Base-by-base conservation (phyloP, 1,140 invertebrate species). In the Parapsyche elsis region DNA sequence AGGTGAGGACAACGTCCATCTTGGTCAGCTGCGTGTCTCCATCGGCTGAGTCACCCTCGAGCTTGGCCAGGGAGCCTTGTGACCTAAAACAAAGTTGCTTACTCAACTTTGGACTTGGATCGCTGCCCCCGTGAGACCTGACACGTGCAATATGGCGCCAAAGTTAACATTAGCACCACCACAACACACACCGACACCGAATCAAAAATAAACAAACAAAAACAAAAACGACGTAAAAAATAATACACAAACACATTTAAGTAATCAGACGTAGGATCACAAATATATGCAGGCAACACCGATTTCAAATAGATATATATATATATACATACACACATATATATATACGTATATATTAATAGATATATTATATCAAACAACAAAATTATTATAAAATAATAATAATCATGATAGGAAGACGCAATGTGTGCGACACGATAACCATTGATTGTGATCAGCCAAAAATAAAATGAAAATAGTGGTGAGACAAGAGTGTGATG, bases 1-100 rank as follows among this genome's bases (percentile, higher is more conserved):
- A 99, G 61, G 95, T 97, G 81, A 99, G 92, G 73, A 98, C 97
- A 81, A 99, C 97, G 91, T 99, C 98, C 90, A 98, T 93, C 92
- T 99, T 99, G 71, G 95, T 96, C 61, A 98, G 90, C 86, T 96
- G 95, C 46, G 95, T 94, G 87, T 97, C 95, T 84, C 94, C 94
- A 87, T 98, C 96, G 64, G 96, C 96, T 44, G 94, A 94, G 87
- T 98, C 94, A 64, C 94, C 94, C 89, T 98, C 97, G 87, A 97
- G 89, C 90, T 98, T 98, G 78, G 95, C 95, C 86, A 99, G 91
- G 83, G 97, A 97, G 85, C 95, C 94, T 92, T 97, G 96, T 79
- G 94, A 95, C 89, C 94, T 95, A 91, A 93, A 89, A 89, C 88
- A 89, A 86, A 89, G 87, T 88, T 89, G 88, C 88, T 89, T 89